Conservation (phyloP, 2,113 vertebrate species). For the Nothoprocta perdicaria region DNA sequence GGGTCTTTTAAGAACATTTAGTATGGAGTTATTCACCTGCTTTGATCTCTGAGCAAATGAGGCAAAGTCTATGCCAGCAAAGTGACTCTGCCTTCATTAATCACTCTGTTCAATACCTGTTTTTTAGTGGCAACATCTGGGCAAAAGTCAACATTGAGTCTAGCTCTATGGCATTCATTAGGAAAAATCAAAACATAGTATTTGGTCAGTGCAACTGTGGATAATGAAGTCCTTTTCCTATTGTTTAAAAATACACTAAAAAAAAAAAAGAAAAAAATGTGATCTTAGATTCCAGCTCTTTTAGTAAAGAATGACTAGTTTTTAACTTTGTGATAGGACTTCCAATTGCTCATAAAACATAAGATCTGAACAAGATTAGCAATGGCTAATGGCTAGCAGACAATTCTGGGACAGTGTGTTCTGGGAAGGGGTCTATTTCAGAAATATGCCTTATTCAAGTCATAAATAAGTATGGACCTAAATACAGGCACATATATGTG, state of each 20-base stretch:
- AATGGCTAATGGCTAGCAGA: background rate
- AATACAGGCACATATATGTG: background rate
- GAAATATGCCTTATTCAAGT: background rate
- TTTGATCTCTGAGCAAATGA: constrained; percentile 58
- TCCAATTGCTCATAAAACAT: background rate
- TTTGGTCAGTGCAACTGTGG: background rate
- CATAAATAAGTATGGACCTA: background rate
- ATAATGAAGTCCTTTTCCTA: background rate
- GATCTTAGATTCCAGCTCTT: background rate
- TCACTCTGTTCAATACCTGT: constrained; percentile 23
- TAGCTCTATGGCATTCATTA: background rate
- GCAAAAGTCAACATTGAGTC: background rate
- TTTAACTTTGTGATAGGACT: background rate
- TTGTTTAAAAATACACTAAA: background rate
- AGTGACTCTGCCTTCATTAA: constrained; percentile 43
- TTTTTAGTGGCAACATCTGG: constrained; percentile 15
- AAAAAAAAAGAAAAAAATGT: background rate
- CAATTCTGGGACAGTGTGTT: background rate
- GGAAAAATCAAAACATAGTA: background rate
- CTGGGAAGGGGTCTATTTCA: background rate
- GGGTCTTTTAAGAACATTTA: constrained; percentile 9
- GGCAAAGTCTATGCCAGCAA: constrained; percentile 8
- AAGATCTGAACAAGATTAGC: background rate
- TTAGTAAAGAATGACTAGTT: background rate
- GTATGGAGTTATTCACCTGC: background rate